Evolutionary conservation across 2,888 invertebrate genomes (phyloP).

Genomic region (Uloborus plumipes): DNA sequence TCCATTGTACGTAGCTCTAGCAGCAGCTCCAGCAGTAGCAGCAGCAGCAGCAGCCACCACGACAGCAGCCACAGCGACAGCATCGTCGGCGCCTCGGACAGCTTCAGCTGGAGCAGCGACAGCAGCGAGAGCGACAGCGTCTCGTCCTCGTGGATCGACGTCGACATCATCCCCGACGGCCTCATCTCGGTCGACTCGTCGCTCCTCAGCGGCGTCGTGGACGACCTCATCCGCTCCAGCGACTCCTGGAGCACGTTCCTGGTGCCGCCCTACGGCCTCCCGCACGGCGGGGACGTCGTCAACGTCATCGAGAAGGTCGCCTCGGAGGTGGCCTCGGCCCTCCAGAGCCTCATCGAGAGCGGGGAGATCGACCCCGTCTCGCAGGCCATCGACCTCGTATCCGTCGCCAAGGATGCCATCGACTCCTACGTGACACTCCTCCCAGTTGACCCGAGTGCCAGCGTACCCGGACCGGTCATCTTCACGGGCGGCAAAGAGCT

Average conservation of each 20-base stretch:
- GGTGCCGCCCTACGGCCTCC: not conserved
- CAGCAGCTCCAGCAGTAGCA: not conserved
- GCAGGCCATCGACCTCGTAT: too few relatives aligned
- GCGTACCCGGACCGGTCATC: not conserved
- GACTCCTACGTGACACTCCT: too few relatives aligned
- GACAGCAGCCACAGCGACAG: slow-evolving; percentile 12
- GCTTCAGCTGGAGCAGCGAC: slow-evolving; percentile 15
- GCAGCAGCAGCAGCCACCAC: slow-evolving; percentile 5
- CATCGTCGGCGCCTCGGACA: slow-evolving; percentile 3
- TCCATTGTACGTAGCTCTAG: not conserved
- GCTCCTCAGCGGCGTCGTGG: not conserved
- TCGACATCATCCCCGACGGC: not conserved
- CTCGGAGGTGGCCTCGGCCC: too few relatives aligned
- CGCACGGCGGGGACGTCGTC: not conserved
- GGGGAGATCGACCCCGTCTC: too few relatives aligned
- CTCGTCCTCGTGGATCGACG: not conserved
- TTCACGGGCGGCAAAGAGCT: not conserved
- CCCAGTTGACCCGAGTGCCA: not conserved
- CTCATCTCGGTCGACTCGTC: not conserved
- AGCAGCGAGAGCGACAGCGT: not conserved
- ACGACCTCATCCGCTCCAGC: not conserved
- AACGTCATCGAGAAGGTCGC: not conserved
- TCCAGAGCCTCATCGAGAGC: too few relatives aligned
- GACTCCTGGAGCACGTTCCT: not conserved
- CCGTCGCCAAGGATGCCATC: too few relatives aligned